Conservation (phyloP, 2,113 vertebrate genomes). For the Calonectris borealis region DNA sequence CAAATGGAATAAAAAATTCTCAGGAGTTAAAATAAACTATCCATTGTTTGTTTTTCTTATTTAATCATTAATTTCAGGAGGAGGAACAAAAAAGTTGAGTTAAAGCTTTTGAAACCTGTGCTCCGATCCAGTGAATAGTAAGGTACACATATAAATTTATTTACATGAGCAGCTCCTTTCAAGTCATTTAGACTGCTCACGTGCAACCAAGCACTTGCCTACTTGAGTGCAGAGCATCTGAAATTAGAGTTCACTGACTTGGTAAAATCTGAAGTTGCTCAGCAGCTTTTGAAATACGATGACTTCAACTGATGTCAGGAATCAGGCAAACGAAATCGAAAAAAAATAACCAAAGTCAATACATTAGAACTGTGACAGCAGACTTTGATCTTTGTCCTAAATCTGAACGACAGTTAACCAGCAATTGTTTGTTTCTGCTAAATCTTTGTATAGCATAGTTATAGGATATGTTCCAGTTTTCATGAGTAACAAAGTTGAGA, state of each 20-base stretch:
- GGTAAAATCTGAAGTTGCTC: not conserved
- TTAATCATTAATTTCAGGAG: not conserved
- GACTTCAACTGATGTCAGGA: not conserved
- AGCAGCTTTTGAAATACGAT: not conserved
- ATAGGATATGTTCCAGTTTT: not conserved
- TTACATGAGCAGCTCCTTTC: not conserved
- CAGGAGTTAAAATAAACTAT: not conserved
- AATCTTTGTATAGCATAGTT: not conserved
- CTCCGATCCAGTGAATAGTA: not conserved
- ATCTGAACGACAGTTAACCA: not conserved
- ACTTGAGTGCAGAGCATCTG: not conserved
- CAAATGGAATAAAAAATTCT: constrained; percentile 30
- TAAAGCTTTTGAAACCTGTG: not conserved
- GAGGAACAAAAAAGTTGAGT: not conserved
- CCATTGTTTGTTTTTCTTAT: not conserved
- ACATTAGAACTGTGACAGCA: not conserved
- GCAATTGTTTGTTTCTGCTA: not conserved
- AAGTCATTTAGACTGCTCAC: not conserved
- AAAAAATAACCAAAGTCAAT: not conserved
- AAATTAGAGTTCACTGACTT: not conserved
- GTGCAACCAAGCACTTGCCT: not conserved
- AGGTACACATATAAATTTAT: not conserved
- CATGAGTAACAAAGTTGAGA: not conserved
- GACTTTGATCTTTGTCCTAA: not conserved
- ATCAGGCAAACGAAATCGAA: not conserved